Conservation (phyloP, 2,797 vertebrate genomes). For the Ibycter americanus region DNA sequence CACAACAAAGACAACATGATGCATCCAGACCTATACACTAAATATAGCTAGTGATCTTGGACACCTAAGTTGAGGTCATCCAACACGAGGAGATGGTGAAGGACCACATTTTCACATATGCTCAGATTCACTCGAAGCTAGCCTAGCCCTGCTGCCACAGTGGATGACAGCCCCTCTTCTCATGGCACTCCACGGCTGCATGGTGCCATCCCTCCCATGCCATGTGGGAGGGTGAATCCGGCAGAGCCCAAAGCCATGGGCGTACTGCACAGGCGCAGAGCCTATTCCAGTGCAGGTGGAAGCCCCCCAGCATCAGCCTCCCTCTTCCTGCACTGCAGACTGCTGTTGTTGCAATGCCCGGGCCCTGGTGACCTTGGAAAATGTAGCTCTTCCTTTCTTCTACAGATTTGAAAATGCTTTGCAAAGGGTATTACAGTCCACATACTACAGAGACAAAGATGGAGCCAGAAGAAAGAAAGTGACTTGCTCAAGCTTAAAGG, state of each 20-base stretch:
- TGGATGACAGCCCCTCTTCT: background rate
- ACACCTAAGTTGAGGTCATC: background rate
- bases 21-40: background rate
- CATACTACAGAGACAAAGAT: background rate
- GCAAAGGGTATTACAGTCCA: background rate
- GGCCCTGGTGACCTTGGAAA: background rate
- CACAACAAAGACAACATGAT: background rate
- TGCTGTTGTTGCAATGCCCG: accelerated
- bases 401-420: background rate
- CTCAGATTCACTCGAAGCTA: background rate
- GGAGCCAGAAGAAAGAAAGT: background rate
- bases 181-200: accelerated
- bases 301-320: background rate
- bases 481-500: background rate
- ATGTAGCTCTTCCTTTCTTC: background rate
- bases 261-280: accelerated
- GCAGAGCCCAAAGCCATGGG: background rate
- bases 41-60: background rate
- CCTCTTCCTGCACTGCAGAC: background rate
- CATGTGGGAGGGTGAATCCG: accelerated
- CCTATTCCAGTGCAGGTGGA: background rate
- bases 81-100: background rate
- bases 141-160: background rate
- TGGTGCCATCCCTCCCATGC: background rate
- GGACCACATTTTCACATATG: background rate